phyloP scores from a whole-genome alignment of 2,797 vertebrate genomes.

The Columba guinea region DNA sequence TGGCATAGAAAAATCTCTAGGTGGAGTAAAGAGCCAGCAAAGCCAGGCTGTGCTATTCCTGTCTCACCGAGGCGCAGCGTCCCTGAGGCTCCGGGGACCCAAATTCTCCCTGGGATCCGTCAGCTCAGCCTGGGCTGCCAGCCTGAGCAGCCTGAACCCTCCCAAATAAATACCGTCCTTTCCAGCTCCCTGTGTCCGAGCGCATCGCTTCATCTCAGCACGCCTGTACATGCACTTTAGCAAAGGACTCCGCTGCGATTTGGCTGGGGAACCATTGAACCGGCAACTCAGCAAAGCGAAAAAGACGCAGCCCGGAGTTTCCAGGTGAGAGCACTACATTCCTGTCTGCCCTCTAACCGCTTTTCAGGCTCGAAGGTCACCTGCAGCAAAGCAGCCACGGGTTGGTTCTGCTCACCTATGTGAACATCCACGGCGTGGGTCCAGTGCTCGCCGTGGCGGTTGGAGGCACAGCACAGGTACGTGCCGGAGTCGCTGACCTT shows the following conservation, averaged over 20 bases:
- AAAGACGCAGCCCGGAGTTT: accelerated
- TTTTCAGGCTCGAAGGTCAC: not conserved
- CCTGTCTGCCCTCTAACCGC: not conserved
- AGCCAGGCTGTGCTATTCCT: not conserved
- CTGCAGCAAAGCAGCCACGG: not conserved
- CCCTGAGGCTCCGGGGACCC: not conserved
- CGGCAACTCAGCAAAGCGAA: not conserved
- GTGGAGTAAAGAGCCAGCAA: conserved; percentile 36
- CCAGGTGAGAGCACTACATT: not conserved
- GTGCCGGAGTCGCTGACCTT: conserved; percentile 74
- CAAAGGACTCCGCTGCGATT: accelerated
- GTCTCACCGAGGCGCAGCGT: not conserved
- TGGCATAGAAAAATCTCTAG: conserved; percentile 46
- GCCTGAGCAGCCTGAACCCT: not conserved
- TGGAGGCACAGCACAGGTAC: conserved; percentile 86
- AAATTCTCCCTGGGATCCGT: not conserved
- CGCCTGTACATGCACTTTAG: not conserved
- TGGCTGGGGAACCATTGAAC: not conserved
- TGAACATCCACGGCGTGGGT: conserved; percentile 78
- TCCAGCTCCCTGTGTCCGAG: not conserved
- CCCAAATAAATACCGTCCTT: not conserved
- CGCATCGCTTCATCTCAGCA: not conserved
- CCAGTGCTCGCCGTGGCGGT: conserved; percentile 83
- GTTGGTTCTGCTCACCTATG: conserved; percentile 61
- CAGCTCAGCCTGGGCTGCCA: not conserved